Base-by-base conservation (phyloP, 2,797 vertebrate genomes). In the Onychomys arenicola region DNA sequence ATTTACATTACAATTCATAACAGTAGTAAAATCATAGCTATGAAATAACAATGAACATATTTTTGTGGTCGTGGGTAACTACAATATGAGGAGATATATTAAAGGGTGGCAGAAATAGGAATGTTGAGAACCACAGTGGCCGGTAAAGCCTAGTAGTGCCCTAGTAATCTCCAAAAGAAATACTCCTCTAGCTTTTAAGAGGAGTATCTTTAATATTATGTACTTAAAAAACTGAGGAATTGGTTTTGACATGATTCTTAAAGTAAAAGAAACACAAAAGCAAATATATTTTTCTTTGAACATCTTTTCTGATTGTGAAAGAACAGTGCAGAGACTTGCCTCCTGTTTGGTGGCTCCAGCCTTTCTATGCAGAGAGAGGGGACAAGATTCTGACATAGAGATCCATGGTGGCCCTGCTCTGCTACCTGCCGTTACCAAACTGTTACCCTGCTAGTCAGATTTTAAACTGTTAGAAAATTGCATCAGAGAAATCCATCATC, bases 201-300 rank as follows among this genome's bases (percentile, higher is more conserved):
- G 37, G 49, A 25, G 90, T 89, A 63, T 93, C 49, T 92, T 92
- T 49, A 71, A 55, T 95, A 86, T 73, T 76, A 89, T 76, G 16
- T 13, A 90, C 10, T 75, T 97, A 57, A 76, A 29, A 91, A 85
- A 46, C 5, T 3, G 49, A 89, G 23, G 1, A 12, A 34, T 75
- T 97, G 86, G 19, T 65, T 89, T 97, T 89, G 81, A 76, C 40
- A 61, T 73, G 19, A 61, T 77, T 84, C 61, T 83, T 65, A 4
- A 91, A 77, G 83, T 52, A 43, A 49, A 19, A 49, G 71, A 75
- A 52, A 32, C 4, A 67, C 5, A 49, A 46, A 65, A n/a, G 71
- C 37, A 63, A 46, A 89, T 61, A 34, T 3, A 23, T 0, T 25
- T 59, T 59, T 81, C 11, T 81, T 75, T 59, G 17, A 88, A 61